Conservation (phyloP, 2,888 invertebrate species). For the Phasia obesa region DNA sequence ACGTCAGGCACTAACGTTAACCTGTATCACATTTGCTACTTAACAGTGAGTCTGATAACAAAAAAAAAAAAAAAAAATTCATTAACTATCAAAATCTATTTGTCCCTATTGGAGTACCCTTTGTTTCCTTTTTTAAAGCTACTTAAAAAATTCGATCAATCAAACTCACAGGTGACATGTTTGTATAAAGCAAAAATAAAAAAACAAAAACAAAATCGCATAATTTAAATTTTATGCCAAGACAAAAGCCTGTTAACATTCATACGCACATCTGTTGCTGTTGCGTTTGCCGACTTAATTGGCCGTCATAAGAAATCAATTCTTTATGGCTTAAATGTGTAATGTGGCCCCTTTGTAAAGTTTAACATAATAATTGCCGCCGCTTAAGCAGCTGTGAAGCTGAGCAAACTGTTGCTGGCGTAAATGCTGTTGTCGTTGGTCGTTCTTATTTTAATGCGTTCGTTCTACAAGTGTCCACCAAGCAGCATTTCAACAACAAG, state of each 20-base stretch:
- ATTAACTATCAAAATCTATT: too few species aligned
- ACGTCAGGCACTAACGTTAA: too few species aligned
- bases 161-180: conserved; percentile 42
- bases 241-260: background rate
- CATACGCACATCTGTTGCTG: conserved; percentile 36
- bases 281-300: conserved; percentile 53
- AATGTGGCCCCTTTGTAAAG: conserved; percentile 77
- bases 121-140: background rate
- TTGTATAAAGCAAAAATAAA: background rate
- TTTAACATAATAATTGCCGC: conserved; percentile 79
- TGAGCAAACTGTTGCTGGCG: conserved; percentile 57
- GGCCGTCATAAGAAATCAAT: conserved; percentile 70
- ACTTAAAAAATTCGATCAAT: conserved; percentile 52
- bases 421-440: conserved; percentile 35
- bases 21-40: too few species aligned
- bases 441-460: conserved; percentile 47
- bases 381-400: conserved; percentile 38
- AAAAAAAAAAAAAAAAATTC: too few species aligned
- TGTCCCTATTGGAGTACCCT: background rate
- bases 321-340: conserved; percentile 73
- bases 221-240: conserved; percentile 36
- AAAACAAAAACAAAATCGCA: background rate
- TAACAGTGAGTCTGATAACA: too few species aligned
- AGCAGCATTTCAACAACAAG: conserved; percentile 67
- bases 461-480: conserved; percentile 62